These are phyloP conservation scores for Calameuta pallipes DNA, from an alignment of 2,888 invertebrate species.

Conservation along the genomic window DNA sequence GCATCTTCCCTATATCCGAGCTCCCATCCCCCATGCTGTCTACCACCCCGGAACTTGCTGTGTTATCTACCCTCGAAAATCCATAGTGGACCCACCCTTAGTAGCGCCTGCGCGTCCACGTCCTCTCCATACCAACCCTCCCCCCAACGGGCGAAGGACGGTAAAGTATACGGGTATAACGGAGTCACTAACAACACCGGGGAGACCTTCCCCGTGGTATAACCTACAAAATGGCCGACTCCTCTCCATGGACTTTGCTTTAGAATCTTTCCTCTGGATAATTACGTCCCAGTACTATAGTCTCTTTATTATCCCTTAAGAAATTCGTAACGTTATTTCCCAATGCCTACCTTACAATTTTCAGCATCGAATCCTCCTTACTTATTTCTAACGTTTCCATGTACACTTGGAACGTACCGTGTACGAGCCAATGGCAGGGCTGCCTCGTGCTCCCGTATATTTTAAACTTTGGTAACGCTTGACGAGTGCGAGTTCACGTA, in stretches of 20 bases:
- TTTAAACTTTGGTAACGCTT: too few relatives aligned
- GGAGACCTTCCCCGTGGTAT: slow-evolving; percentile 40
- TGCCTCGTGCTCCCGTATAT: too few relatives aligned
- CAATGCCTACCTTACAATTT: neutral
- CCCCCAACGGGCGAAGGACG: slow-evolving; percentile 7
- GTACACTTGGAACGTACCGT: too few relatives aligned
- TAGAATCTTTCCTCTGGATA: neutral
- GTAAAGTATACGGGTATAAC: slow-evolving; percentile 17
- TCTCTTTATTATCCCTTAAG: neutral
- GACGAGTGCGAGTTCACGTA: neutral
- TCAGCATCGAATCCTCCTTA: neutral
- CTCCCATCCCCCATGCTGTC: slow-evolving; percentile 33
- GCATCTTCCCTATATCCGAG: neutral
- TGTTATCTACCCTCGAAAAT: slow-evolving; percentile 63
- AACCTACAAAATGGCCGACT: slow-evolving; percentile 50
- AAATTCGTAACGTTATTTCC: neutral
- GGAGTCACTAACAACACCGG: slow-evolving; percentile 31
- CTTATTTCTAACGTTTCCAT: neutral
- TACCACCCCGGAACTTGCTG: slow-evolving; percentile 59
- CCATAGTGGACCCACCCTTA: slow-evolving; percentile 63
- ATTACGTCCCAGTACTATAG: neutral
- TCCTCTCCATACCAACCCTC: slow-evolving; percentile 10
- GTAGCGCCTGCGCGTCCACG: slow-evolving; percentile 57
- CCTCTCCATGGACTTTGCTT: neutral
- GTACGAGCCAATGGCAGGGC: too few relatives aligned